Conservation (phyloP, 2,113 vertebrate species). For the Rhea pennata region DNA sequence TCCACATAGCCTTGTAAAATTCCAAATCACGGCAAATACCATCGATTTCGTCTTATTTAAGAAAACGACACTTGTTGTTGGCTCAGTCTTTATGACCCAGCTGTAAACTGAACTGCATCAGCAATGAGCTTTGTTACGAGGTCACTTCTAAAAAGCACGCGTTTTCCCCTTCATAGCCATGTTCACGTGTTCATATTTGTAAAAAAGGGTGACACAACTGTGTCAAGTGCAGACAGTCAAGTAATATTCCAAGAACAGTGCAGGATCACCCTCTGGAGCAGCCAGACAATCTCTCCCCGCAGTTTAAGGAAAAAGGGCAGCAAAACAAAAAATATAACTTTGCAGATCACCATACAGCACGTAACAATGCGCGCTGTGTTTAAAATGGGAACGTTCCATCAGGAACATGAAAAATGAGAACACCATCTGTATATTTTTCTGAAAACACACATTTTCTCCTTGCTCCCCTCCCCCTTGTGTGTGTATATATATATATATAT, state of each 20-base stretch:
- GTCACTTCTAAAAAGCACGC: not conserved
- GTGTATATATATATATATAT: no score
- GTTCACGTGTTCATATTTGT: not conserved
- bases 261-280: not conserved
- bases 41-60: conserved; percentile 81
- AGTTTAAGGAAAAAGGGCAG: fast-evolving
- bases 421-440: not conserved
- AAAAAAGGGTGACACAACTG: not conserved
- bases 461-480: no score
- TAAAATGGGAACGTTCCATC: not conserved
- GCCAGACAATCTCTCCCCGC: not conserved
- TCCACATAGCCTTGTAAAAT: not conserved
- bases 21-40: conserved; percentile 80
- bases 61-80: conserved; percentile 84
- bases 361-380: not conserved
- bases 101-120: not conserved
- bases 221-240: not conserved
- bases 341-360: not conserved
- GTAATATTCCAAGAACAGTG: not conserved
- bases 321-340: not conserved
- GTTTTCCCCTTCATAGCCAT: not conserved
- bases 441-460: not conserved
- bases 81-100: conserved; percentile 56
- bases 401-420: not conserved
- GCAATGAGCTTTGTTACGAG: not conserved